Evolutionary conservation across 2,113 vertebrate genomes (phyloP).

Genomic region (Leiothrix lutea): DNA sequence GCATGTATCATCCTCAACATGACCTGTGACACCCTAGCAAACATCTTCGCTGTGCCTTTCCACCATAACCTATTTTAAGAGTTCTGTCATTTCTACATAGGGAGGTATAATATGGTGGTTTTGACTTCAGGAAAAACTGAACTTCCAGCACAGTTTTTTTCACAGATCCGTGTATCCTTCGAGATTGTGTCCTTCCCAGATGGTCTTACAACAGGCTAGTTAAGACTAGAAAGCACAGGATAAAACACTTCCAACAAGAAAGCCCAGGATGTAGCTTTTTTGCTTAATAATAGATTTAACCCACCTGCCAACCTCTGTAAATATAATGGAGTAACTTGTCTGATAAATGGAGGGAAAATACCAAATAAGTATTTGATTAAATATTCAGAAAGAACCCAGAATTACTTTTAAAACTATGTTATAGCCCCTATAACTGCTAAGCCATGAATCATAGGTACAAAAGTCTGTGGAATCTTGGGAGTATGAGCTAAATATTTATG

Average conservation of each 20-base stretch:
- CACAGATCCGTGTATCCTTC: not conserved
- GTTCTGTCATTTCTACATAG: not conserved
- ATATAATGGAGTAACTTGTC: not conserved
- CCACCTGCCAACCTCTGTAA: not conserved
- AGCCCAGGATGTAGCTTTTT: not conserved
- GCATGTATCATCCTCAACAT: not conserved
- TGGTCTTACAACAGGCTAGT: not conserved
- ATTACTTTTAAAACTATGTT: not conserved
- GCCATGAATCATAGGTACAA: not conserved
- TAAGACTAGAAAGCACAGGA: not conserved
- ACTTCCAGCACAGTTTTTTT: not conserved
- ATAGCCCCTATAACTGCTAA: not conserved
- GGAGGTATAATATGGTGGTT: not conserved
- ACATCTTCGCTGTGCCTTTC: not conserved
- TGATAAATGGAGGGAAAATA: not conserved
- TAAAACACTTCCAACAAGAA: not conserved
- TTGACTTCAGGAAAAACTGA: not conserved
- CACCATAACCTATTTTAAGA: not conserved
- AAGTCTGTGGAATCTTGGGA: not conserved
- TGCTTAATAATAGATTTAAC: not conserved
- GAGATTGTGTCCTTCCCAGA: not conserved
- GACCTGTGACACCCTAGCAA: not conserved
- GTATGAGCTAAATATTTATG: not conserved
- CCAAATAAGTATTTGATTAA: not conserved
- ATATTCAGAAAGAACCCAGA: not conserved